A percentile compares a stretch with the other conserved stretches of the same genome.
Conservation (phyloP, 2,797 vertebrate genomes). For the Tokudaia tokunoshimensis region DNA sequence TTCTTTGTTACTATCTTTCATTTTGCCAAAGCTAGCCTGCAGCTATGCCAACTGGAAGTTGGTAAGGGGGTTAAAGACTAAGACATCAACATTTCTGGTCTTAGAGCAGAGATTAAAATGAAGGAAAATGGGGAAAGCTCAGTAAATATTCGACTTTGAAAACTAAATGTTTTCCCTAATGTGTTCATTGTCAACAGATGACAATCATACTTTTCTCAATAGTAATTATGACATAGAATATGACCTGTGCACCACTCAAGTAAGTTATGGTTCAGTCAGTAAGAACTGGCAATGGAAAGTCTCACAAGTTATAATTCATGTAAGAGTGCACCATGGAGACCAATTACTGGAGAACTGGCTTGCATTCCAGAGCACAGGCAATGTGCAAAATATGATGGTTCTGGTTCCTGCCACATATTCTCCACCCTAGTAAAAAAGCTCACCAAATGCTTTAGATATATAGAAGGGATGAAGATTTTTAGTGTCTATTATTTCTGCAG, state of each 20-base stretch:
- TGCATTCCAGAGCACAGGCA: neutral
- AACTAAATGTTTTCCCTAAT: neutral
- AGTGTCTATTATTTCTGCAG: neutral
- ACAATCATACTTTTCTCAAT: neutral
- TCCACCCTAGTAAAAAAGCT: neutral
- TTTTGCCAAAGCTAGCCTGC: neutral
- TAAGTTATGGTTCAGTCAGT: neutral
- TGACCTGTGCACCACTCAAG: neutral
- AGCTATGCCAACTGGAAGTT: neutral
- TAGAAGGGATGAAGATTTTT: neutral
- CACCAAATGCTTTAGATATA: neutral
- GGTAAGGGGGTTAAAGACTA: neutral
- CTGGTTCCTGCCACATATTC: neutral
- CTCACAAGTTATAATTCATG: neutral
- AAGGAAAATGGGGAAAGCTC: neutral
- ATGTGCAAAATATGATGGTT: neutral
- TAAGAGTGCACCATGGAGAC: neutral
- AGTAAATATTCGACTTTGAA: neutral
- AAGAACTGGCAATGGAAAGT: neutral
- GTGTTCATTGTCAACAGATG: neutral
- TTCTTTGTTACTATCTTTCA: neutral
- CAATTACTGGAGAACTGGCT: neutral
- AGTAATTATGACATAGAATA: neutral
- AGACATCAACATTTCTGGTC: neutral
- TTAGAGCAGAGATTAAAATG: neutral